phyloP scores from a whole-genome alignment of 1,140 invertebrate genomes.

The Drosophila sechellia region DNA sequence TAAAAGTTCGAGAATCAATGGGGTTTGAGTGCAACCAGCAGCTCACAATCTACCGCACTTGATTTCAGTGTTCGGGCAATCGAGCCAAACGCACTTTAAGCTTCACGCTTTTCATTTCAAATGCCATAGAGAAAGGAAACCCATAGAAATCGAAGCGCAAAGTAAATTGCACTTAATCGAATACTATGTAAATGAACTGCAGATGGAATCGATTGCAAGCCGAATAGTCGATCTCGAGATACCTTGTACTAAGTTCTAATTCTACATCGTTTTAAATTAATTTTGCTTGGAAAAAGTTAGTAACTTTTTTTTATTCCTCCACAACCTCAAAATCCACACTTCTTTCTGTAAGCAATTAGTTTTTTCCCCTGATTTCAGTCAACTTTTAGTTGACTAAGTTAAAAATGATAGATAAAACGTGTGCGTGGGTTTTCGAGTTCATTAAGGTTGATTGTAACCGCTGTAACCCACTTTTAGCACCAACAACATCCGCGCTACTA shows the following conservation, averaged over 20 bases:
- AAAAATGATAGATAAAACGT: not conserved
- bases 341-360: not conserved
- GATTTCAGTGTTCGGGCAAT: conserved; percentile 25
- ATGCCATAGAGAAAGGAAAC: conserved; percentile 17
- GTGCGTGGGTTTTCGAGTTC: not conserved
- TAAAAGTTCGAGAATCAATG: conserved; percentile 43
- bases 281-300: too few species aligned
- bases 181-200: conserved; percentile 59
- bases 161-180: conserved; percentile 70
- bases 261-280: too few species aligned
- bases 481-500: conserved; percentile 26
- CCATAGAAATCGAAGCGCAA: conserved; percentile 3
- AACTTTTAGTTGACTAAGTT: too few species aligned
- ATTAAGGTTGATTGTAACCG: conserved; percentile 34
- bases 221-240: not conserved
- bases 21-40: conserved; percentile 20
- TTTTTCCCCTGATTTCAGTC: too few species aligned
- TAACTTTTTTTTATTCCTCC: not conserved
- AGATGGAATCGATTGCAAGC: not conserved
- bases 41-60: conserved; percentile 14
- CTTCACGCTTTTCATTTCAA: conserved; percentile 33
- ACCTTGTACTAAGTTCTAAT: not conserved
- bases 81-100: conserved; percentile 43
- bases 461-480: conserved; percentile 36
- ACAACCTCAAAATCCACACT: not conserved